Conservation (phyloP, 2,888 invertebrate genomes). For the Drosophila paucipuncta region DNA sequence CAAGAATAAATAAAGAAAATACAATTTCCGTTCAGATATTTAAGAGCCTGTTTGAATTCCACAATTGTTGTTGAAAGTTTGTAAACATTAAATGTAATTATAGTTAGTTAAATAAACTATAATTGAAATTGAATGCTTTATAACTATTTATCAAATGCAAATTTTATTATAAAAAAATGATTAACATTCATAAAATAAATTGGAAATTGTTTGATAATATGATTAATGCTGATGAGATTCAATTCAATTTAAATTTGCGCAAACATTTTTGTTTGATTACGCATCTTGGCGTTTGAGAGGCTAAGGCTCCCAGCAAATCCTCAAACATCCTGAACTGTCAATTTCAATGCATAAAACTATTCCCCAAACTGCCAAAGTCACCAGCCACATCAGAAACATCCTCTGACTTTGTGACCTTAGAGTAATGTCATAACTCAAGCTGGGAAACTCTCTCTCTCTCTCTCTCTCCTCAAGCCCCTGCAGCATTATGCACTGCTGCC, state of each 20-base stretch:
- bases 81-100: not conserved
- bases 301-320: conserved; percentile 25
- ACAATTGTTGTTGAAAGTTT: not conserved
- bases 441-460: not conserved
- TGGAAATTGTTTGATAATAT: not conserved
- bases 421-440: conserved; percentile 53
- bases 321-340: conserved; percentile 62
- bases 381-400: conserved; percentile 44
- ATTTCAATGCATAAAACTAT: conserved; percentile 57
- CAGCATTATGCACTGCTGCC: conserved; percentile 61
- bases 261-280: not conserved
- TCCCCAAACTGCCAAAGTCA: conserved; percentile 6
- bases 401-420: conserved; percentile 55
- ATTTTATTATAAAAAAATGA: not conserved
- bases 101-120: not conserved
- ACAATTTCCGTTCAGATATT: not conserved
- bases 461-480: conserved; percentile 1
- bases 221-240: not conserved
- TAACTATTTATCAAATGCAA: not conserved
- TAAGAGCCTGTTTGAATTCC: not conserved
- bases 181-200: not conserved
- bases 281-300: conserved; percentile 25
- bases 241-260: conserved; percentile 5
- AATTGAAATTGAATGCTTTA: not conserved
- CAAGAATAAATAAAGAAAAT: not conserved